Evolutionary conservation across 2,797 vertebrate genomes (phyloP).

Genomic region (Heteromormyrus szaboi): DNA sequence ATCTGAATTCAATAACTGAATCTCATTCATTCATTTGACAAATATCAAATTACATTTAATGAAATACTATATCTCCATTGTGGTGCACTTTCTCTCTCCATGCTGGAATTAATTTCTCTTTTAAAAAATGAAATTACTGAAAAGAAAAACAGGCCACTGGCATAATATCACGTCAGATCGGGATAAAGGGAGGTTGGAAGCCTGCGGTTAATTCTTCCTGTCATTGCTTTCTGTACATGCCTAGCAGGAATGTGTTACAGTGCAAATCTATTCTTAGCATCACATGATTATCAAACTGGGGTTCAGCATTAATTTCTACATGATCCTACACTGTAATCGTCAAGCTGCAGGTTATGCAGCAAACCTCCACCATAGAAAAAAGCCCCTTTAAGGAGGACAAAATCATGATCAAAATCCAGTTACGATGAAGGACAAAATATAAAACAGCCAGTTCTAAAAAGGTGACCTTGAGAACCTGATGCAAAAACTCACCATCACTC

Average conservation of each 20-base stretch:
- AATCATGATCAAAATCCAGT: background rate
- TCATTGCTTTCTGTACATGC: background rate
- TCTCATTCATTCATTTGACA: conserved; percentile 10
- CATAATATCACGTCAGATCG: background rate
- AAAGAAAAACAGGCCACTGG: background rate
- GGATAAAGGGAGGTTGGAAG: background rate
- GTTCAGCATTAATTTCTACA: background rate
- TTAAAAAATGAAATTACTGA: conserved; percentile 7
- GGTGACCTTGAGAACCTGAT: background rate
- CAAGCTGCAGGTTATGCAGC: background rate
- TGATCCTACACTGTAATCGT: background rate
- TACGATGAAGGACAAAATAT: background rate
- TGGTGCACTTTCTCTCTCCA: background rate
- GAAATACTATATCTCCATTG: background rate
- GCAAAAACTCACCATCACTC: background rate
- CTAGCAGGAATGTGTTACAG: background rate
- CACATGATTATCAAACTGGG: background rate
- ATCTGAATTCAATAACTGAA: background rate
- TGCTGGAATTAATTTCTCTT: conserved; percentile 6
- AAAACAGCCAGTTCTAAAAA: background rate
- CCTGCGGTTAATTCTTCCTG: background rate
- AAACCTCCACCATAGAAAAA: background rate
- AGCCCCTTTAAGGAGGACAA: background rate
- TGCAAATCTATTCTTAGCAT: background rate
- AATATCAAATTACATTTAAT: conserved; percentile 14